Percentiles rank a stretch among this genome's conserved stretches.
Evolutionary conservation across 1,140 invertebrate genomes (phyloP).

Genomic region (Phortica variegata): DNA sequence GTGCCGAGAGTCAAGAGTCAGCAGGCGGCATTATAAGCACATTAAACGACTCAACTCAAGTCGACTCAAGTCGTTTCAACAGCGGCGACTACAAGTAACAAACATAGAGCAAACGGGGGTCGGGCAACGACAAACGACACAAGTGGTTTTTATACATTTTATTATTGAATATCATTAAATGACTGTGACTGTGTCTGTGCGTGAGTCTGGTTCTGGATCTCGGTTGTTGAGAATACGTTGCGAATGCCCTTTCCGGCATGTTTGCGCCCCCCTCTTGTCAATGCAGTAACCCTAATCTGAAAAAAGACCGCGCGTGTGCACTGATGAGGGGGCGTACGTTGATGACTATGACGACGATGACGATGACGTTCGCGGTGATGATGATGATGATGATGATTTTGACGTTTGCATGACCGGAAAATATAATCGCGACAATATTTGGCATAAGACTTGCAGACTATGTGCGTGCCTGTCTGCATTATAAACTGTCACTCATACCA

Average conservation of each 20-base stretch:
- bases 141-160: slow-evolving; percentile 49
- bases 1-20: slow-evolving; percentile 29
- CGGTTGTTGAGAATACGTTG: too few species aligned
- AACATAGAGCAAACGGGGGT: too few species aligned
- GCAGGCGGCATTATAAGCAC: slow-evolving; percentile 53
- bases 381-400: neutral
- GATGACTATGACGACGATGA: too few species aligned
- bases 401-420: slow-evolving; percentile 1
- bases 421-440: too few species aligned
- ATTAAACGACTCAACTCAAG: slow-evolving; percentile 50
- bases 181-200: too few species aligned
- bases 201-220: too few species aligned
- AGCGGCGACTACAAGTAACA: slow-evolving; percentile 24
- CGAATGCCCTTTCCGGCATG: too few species aligned
- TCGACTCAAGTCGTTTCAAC: slow-evolving; percentile 46
- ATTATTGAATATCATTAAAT: slow-evolving; percentile 52
- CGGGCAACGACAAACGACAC: slow-evolving; percentile 19
- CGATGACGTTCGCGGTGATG: too few species aligned
- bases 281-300: neutral
- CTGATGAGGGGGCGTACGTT: too few species aligned
- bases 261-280: neutral
- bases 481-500: too few species aligned
- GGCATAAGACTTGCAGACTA: too few species aligned
- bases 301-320: neutral
- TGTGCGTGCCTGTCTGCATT: too few species aligned